These are phyloP conservation scores for Drepana arcuata DNA, from an alignment of 1,140 invertebrate genomes.

Conservation along the genomic window DNA sequence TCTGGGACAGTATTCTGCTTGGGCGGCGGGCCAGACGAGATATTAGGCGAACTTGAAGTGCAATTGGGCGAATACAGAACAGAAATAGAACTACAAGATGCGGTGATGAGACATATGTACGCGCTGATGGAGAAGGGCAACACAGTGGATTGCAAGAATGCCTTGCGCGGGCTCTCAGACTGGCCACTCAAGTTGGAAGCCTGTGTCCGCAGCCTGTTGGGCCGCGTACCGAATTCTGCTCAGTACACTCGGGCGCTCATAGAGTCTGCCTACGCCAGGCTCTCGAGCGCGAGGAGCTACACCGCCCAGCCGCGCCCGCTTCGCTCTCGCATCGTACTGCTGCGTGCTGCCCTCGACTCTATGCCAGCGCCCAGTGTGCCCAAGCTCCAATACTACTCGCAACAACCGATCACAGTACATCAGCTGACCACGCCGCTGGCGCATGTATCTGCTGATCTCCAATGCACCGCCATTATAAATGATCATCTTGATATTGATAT, in stretches of 20 bases:
- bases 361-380: not conserved
- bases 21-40: constrained; percentile 27
- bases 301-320: constrained; percentile 11
- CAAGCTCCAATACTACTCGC: constrained; percentile 14
- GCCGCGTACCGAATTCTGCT: constrained; percentile 27
- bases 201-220: constrained; percentile 22
- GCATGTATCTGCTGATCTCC: constrained; percentile 8
- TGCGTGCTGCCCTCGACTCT: constrained; percentile 8
- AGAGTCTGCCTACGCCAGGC: constrained; percentile 21
- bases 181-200: constrained; percentile 31
- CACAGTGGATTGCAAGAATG: no score
- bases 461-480: constrained; percentile 16
- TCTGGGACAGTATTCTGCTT: constrained; percentile 42
- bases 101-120: constrained; percentile 27
- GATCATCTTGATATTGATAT: constrained; percentile 11
- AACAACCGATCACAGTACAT: constrained; percentile 8
- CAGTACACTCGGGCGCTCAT: constrained; percentile 35
- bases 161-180: constrained; percentile 1
- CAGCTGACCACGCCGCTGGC: constrained; percentile 7
- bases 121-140: constrained; percentile 23
- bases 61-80: constrained; percentile 20
- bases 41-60: constrained; percentile 18
- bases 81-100: constrained; percentile 26
- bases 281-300: constrained; percentile 18
- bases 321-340: constrained; percentile 24